Percentiles rank a stretch among this genome's conserved stretches.
Evolutionary conservation across 2,797 vertebrate species (phyloP).

Genomic region (Acipenser oxyrinchus): DNA sequence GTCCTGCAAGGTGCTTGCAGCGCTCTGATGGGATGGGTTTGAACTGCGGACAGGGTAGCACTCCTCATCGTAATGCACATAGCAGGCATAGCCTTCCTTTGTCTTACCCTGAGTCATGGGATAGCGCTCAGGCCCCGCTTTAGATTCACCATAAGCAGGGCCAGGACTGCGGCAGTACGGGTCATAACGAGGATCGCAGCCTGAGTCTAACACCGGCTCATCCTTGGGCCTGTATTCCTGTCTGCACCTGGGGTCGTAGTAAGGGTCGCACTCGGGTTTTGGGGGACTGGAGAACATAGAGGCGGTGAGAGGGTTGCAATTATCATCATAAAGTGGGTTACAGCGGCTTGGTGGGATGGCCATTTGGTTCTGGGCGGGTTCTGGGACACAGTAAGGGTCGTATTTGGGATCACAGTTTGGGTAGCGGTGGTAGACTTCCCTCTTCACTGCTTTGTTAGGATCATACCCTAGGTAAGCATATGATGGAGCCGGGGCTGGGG

Average conservation of each 20-base stretch:
- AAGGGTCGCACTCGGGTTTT: slow-evolving; percentile 8
- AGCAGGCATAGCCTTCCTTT: slow-evolving; percentile 69
- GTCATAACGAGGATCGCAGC: slow-evolving; percentile 48
- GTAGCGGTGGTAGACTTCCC: slow-evolving; percentile 49
- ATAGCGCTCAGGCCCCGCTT: slow-evolving; percentile 42
- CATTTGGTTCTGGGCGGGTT: slow-evolving; percentile 34
- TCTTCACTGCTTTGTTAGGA: slow-evolving; percentile 53
- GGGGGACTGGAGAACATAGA: slow-evolving; percentile 39
- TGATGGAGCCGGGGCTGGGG: slow-evolving; percentile 46
- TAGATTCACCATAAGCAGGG: slow-evolving; percentile 38
- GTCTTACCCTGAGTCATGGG: slow-evolving; percentile 64
- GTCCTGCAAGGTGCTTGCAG: slow-evolving; percentile 1
- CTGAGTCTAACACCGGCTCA: slow-evolving; percentile 37
- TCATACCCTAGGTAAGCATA: slow-evolving; percentile 63
- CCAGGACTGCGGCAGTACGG: slow-evolving; percentile 50
- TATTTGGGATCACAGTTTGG: slow-evolving; percentile 54
- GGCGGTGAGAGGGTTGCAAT: slow-evolving; percentile 62
- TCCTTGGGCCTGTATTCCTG: slow-evolving; percentile 37
- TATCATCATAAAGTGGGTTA: slow-evolving; percentile 60
- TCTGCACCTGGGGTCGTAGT: slow-evolving; percentile 10
- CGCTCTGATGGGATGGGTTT: slow-evolving; percentile 34
- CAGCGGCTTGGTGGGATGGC: slow-evolving; percentile 44
- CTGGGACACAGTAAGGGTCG: slow-evolving; percentile 50
- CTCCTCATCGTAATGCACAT: slow-evolving; percentile 62
- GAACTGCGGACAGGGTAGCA: slow-evolving; percentile 44